A percentile compares a stretch with the other conserved stretches of the same genome.
Evolutionary conservation across 2,113 vertebrate species (phyloP).

Genomic region (Phylloscopus trochilus): DNA sequence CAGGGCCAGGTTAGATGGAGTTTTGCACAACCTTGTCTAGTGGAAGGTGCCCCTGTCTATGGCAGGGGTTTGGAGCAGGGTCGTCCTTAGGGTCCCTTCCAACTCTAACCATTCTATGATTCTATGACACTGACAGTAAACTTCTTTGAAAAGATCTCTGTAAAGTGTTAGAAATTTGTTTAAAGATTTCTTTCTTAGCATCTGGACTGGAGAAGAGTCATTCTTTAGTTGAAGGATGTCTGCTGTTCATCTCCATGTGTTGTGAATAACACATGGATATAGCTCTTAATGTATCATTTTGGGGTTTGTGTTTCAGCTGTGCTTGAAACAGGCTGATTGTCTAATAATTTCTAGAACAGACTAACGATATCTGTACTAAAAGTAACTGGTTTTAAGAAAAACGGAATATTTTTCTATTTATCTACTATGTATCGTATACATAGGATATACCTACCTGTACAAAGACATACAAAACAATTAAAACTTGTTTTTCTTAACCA

Average conservation of each 20-base stretch:
- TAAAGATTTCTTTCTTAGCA: not conserved
- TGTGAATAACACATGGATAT: not conserved
- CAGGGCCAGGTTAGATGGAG: not conserved
- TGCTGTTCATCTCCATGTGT: not conserved
- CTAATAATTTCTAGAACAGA: not conserved
- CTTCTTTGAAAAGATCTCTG: not conserved
- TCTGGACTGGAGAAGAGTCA: not conserved
- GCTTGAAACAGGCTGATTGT: not conserved
- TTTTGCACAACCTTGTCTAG: not conserved
- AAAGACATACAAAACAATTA: not conserved
- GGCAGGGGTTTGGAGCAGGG: not conserved
- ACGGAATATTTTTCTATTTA: not conserved
- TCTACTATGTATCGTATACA: fast-evolving
- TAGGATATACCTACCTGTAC: not conserved
- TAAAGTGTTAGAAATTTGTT: not conserved
- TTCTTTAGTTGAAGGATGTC: not conserved
- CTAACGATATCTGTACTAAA: not conserved
- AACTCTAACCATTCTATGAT: not conserved
- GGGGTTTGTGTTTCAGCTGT: not conserved
- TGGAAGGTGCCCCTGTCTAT: not conserved
- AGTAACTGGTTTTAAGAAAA: not conserved
- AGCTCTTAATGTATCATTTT: not conserved
- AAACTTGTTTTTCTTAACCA: not conserved
- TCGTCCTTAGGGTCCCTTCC: not conserved
- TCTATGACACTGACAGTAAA: not conserved